Evolutionary conservation across 2,113 vertebrate species (phyloP).

Genomic region (Deroptyus accipitrinus): DNA sequence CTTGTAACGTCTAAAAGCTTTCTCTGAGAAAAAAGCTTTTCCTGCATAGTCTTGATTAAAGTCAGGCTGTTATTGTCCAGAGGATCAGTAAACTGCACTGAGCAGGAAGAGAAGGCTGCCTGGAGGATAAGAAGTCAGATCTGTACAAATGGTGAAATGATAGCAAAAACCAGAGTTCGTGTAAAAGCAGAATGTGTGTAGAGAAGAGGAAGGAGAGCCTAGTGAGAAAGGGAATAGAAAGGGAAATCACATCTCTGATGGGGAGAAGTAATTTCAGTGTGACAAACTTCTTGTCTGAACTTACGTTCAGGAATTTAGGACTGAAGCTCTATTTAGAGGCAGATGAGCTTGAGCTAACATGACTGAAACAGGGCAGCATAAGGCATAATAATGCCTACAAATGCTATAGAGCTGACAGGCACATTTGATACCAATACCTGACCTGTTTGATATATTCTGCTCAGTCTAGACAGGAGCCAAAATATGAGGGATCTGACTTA

Average conservation of each 20-base stretch:
- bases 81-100: background rate
- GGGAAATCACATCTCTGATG: background rate
- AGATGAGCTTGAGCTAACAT: background rate
- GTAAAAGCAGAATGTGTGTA: background rate
- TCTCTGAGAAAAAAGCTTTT: conserved; percentile 2
- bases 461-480: background rate
- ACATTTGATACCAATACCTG: background rate
- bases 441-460: background rate
- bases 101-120: background rate
- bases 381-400: background rate
- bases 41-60: conserved; percentile 17
- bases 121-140: background rate
- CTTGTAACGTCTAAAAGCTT: conserved; percentile 28
- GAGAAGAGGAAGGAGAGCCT: background rate
- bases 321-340: background rate
- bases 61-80: background rate
- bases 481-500: background rate
- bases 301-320: background rate
- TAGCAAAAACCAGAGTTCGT: background rate
- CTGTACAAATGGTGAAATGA: background rate
- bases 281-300: background rate
- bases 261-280: background rate
- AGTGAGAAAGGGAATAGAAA: background rate
- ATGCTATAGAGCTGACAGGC: background rate
- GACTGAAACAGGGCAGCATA: background rate